phyloP scores from a whole-genome alignment of 2,797 vertebrate genomes.

The Thunnus albacares region DNA sequence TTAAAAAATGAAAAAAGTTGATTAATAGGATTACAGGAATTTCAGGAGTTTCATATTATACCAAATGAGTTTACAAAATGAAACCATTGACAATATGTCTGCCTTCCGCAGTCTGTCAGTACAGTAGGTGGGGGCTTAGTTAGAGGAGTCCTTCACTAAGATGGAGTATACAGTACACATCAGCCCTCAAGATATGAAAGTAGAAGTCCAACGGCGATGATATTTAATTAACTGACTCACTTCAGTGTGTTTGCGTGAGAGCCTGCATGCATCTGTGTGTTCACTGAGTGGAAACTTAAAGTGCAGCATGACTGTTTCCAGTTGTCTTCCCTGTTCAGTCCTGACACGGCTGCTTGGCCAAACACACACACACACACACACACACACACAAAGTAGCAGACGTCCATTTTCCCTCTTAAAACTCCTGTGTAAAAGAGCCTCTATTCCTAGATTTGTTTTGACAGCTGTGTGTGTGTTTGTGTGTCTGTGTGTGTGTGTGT shows the following conservation, averaged over 20 bases:
- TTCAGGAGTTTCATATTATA: no score
- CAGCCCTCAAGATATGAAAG: neutral
- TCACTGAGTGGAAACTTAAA: slow-evolving; percentile 12
- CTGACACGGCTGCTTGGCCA: neutral
- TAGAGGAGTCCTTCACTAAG: neutral
- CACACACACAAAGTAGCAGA: slow-evolving; percentile 33
- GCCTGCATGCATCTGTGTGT: neutral
- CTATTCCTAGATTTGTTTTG: slow-evolving; percentile 51
- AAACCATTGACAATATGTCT: neutral
- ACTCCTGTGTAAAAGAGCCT: slow-evolving; percentile 24
- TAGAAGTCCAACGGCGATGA: slow-evolving; percentile 15
- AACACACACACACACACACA: slow-evolving; percentile 21
- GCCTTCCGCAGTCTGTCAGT: neutral
- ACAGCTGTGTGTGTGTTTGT: slow-evolving; percentile 51
- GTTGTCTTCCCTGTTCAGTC: slow-evolving; percentile 11
- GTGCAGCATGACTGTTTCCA: slow-evolving; percentile 28
- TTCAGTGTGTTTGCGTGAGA: slow-evolving; percentile 19
- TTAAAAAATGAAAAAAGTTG: no score
- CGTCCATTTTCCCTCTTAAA: slow-evolving; percentile 38
- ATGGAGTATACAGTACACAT: neutral
- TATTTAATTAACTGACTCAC: slow-evolving; percentile 22
- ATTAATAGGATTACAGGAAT: no score
- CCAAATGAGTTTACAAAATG: no score
- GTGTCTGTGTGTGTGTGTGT: neutral
- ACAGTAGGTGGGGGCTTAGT: neutral